Base-by-base conservation (phyloP, 2,888 invertebrate species). In the Ormia ochracea region DNA sequence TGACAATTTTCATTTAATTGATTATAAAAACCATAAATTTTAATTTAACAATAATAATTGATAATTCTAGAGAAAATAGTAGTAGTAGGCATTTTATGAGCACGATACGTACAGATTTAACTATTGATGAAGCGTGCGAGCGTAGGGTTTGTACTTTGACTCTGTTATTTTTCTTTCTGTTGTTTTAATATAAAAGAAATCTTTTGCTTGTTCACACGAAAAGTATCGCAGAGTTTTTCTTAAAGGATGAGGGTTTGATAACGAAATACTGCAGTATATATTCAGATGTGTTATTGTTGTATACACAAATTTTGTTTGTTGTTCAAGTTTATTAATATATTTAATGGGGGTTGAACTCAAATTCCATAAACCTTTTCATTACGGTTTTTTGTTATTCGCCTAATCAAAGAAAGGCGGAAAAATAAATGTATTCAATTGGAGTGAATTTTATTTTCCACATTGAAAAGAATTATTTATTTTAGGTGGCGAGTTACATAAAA, bases 11-110 rank as follows among this genome's bases (percentile, higher is more conserved):
- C 33, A 45, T 61, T 76, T 68, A 61, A 69, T 76, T 76, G 41
- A 69, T 63, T 76, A 69, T 38, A 76, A 76, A 56, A 63, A 45
- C 54, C 78, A 78, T 78, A 78, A 78, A 78, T 78, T 68, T 68
- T 68, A 28, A 73, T 78, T 78, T 26, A 63, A 19, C 17, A 45
- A 31, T n/a, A n/a, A 28, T 65, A 21, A 61, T 48, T 66, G 31
- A 78, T 28, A 45, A 54, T 66, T 61, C 52, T 75, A 4, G 28
- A 12, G 4, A 50, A 48, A 56, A 59, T 19, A 14, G 4, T 26
- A 28, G 33, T 52, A 66, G 65, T 69, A 7, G 28, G 59, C 36
- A 28, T 72, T 72, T 50, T 17, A 38, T 33, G n/a, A 56, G 65
- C 6, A 58, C 12, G 36, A 26, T 59, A 59, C 21, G 9, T 59